Base-by-base conservation (phyloP, 2,888 invertebrate genomes). In the Aplocera efformata region DNA sequence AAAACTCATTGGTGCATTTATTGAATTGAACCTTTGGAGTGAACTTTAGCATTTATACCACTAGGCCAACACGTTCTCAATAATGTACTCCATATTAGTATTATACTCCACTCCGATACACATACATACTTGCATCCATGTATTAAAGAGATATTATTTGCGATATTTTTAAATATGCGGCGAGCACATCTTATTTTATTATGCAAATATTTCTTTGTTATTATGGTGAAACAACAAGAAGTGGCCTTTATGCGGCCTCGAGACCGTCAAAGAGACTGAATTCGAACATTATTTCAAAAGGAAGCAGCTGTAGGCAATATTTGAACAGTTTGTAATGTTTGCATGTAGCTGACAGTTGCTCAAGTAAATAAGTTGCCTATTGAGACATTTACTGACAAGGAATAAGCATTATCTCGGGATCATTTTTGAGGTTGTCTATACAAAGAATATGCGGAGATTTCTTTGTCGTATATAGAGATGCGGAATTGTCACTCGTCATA, bases 291-390 rank as follows among this genome's bases (percentile, higher is more conserved):
- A 38, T 43, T 43, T 26, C 30, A 33, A 38, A 34, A 33, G 33
- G 26, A 33, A 42, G 37, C 37, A 34, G 30, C 33, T 38, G 28
- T 30, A 23, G 23, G 27, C 39, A 45, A 37, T 30, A 23, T 48
- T 43, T 34, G 25, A 33, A 34, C 27, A 28, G 28, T 26, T 48
- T 31, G 42, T 52, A 52, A 45, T 38, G 43, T 47, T 53, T 60
- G 56, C 58, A 17, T 17, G 13, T 5, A 3, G 13, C 3, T 17
- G 3, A 17, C 13, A 35, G 17, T 8, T 27, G 31, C 34, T 30
- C 25, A 8, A 17, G 9, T n/a, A 1, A 31, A 31, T 22, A 7
- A 7, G 24, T 32, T 28, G 27, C 13, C 28, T 32, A 27, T 35
- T 22, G 32, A 36, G 11, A 23, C 35, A 28, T 25, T 11, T 13